A percentile compares a stretch with the other conserved stretches of the same genome.
Conservation (phyloP, 1,140 invertebrate genomes). For the Tetramorium parvispinum region DNA sequence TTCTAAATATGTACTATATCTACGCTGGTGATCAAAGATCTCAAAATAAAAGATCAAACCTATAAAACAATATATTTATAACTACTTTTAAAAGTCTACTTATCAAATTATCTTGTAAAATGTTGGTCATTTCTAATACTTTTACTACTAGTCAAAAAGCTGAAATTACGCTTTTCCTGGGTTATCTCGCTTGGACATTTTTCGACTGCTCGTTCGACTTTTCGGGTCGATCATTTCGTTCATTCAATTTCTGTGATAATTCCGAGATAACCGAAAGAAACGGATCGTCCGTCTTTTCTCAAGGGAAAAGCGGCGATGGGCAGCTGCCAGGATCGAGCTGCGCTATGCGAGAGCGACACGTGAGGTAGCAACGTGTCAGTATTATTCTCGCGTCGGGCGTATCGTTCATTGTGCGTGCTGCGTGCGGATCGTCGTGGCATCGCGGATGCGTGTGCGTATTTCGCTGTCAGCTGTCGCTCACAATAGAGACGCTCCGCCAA, state of each 20-base stretch:
- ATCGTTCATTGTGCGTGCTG: slow-evolving; percentile 65
- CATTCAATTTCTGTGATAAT: not conserved
- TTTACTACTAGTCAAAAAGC: not conserved
- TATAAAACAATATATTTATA: not conserved
- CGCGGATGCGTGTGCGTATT: slow-evolving; percentile 45
- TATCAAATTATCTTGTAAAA: not conserved
- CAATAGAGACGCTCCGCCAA: slow-evolving; percentile 70
- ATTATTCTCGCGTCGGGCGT: slow-evolving; percentile 56
- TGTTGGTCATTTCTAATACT: not conserved
- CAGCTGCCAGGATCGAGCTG: slow-evolving; percentile 49
- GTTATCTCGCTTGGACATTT: not conserved
- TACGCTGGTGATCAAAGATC: not conserved
- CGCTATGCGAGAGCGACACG: slow-evolving; percentile 30
- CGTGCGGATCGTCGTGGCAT: slow-evolving; percentile 46
- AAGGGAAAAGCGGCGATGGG: slow-evolving; percentile 21
- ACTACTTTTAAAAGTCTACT: not conserved
- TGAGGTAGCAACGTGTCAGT: slow-evolving; percentile 56
- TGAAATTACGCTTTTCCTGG: not conserved
- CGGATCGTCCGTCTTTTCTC: slow-evolving; percentile 45
- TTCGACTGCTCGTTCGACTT: not conserved
- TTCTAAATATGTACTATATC: not conserved
- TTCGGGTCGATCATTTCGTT: not conserved
- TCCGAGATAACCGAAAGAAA: not conserved
- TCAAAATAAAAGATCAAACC: not conserved
- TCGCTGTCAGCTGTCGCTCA: slow-evolving; percentile 69